These are phyloP conservation scores for Anoplopoma fimbria DNA, from an alignment of 2,113 vertebrate genomes.

Conservation along the genomic window DNA sequence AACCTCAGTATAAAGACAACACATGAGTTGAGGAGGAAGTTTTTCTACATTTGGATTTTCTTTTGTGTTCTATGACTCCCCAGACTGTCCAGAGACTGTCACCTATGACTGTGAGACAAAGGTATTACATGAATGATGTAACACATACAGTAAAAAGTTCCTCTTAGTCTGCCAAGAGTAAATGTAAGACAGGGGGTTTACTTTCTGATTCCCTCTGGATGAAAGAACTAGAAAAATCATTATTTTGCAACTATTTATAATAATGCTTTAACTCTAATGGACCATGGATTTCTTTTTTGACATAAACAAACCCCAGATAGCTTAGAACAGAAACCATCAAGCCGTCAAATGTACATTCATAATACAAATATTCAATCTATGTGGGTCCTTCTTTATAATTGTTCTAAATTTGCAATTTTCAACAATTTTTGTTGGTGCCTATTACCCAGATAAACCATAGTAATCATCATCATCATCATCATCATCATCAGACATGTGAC, in stretches of 20 bases:
- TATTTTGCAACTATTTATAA: neutral
- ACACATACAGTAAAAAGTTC: neutral
- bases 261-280: neutral
- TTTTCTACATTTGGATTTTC: neutral
- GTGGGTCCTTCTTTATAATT: too few species aligned
- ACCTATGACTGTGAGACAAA: too few species aligned
- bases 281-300: neutral
- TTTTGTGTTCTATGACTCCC: neutral
- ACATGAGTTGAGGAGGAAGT: neutral
- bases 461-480: neutral
- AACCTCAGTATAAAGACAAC: neutral
- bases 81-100: too few species aligned
- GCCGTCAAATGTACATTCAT: neutral
- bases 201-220: neutral
- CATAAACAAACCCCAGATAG: neutral
- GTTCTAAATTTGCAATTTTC: neutral
- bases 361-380: neutral
- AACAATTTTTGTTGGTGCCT: neutral
- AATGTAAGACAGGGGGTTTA: neutral
- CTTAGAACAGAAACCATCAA: neutral
- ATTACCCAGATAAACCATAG: neutral
- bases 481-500: neutral
- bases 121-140: neutral
- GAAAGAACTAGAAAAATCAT: neutral
- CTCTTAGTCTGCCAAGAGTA: neutral